phyloP scores from a whole-genome alignment of 2,888 invertebrate species.

The Amiota mariae region DNA sequence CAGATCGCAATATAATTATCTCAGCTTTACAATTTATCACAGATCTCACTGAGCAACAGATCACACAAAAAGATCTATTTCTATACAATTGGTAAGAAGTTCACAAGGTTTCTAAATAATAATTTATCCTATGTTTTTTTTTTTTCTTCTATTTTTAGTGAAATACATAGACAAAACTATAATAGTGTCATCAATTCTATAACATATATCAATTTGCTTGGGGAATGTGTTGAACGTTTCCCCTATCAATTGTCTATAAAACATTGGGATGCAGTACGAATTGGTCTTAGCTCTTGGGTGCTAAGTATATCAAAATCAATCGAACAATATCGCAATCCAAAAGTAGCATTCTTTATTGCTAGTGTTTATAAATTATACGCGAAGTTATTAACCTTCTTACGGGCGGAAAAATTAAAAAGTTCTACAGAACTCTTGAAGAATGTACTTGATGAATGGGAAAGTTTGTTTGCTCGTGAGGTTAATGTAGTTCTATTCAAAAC shows the following conservation, averaged over 20 bases:
- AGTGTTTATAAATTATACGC: conserved; percentile 76
- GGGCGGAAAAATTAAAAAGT: conserved; percentile 66
- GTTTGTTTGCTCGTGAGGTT: conserved; percentile 82
- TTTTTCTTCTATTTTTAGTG: conserved; percentile 49
- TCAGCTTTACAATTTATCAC: conserved; percentile 66
- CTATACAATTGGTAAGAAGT: conserved; percentile 74
- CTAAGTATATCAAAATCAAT: conserved; percentile 74
- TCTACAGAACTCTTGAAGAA: conserved; percentile 67
- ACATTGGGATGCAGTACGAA: conserved; percentile 84
- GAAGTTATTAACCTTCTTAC: conserved; percentile 74
- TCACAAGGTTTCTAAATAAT: neutral
- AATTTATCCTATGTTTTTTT: neutral
- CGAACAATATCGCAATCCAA: conserved; percentile 74
- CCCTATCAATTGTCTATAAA: conserved; percentile 67
- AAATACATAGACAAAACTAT: conserved; percentile 57
- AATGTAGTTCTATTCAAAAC: conserved; percentile 70
- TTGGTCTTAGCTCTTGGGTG: conserved; percentile 82
- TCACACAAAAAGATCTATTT: conserved; percentile 69
- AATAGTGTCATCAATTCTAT: conserved; percentile 59
- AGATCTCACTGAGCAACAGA: conserved; percentile 64
- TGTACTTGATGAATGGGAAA: conserved; percentile 81
- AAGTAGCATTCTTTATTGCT: conserved; percentile 76
- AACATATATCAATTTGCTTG: conserved; percentile 70
- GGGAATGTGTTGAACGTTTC: conserved; percentile 62
- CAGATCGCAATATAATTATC: conserved; percentile 65